Evolutionary conservation across 2,888 invertebrate genomes (phyloP).

Genomic region (Ennomos quercinarius): DNA sequence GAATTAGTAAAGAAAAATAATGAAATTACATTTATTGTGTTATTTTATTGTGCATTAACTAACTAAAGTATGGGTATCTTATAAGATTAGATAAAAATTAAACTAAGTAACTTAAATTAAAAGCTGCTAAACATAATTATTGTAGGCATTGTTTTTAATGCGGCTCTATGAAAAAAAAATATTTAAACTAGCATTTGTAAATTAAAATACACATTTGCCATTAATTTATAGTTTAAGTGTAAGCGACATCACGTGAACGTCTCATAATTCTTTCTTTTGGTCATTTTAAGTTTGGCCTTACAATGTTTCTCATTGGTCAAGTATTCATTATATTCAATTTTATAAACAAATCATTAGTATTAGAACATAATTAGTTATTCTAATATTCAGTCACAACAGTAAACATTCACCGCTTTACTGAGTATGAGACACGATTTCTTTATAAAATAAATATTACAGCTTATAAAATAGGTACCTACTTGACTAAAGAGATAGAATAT

Average conservation of each 20-base stretch:
- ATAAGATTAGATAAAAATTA: conserved; percentile 71
- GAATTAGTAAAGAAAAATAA: conserved; percentile 59
- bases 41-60: conserved; percentile 77
- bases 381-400: too few species aligned
- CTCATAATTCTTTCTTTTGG: too few species aligned
- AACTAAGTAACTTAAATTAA: conserved; percentile 67
- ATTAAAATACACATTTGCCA: conserved; percentile 44
- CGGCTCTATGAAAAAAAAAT: conserved; percentile 44
- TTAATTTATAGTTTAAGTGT: conserved; percentile 27
- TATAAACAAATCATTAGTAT: too few species aligned
- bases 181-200: conserved; percentile 38
- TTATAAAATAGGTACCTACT: too few species aligned
- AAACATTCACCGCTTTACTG: too few species aligned
- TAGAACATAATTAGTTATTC: too few species aligned
- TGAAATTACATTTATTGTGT: conserved; percentile 62
- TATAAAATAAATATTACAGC: too few species aligned
- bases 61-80: conserved; percentile 60
- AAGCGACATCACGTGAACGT: conserved; percentile 8
- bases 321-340: too few species aligned
- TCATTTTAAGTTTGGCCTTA: too few species aligned
- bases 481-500: too few species aligned
- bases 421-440: too few species aligned
- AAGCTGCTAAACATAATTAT: conserved; percentile 77
- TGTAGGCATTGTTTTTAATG: conserved; percentile 47
- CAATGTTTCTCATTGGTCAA: too few species aligned